Percentiles rank a stretch among this genome's conserved stretches.
These are phyloP conservation scores for Malurus elegans DNA, from an alignment of 2,113 vertebrate genomes.

Conservation along the genomic window DNA sequence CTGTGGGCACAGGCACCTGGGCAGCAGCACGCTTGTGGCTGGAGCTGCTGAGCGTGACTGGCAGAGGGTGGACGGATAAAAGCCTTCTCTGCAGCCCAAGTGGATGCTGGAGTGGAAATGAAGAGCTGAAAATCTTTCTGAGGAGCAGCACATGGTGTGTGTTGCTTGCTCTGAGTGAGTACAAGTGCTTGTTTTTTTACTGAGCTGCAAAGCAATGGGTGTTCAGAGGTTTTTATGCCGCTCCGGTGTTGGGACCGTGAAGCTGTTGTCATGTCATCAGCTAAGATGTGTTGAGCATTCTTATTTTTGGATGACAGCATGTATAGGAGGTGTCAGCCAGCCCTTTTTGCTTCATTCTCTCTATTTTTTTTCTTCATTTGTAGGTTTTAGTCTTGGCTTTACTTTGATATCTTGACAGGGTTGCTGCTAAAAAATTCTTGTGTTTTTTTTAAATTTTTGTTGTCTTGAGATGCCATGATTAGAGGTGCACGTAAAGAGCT, in stretches of 20 bases:
- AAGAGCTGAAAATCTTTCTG: neutral
- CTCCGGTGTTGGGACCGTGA: neutral
- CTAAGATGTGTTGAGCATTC: neutral
- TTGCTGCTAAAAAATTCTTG: neutral
- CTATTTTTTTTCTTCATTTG: neutral
- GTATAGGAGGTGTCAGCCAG: conserved; percentile 36
- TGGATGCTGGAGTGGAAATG: neutral
- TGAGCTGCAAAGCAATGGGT: neutral
- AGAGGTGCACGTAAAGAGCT: neutral
- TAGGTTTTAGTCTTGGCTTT: conserved; percentile 15
- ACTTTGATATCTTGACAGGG: neutral
- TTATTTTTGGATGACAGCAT: conserved; percentile 42
- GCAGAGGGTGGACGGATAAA: neutral
- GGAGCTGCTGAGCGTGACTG: neutral
- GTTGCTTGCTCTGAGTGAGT: neutral
- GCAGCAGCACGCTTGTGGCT: neutral
- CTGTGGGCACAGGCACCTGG: neutral
- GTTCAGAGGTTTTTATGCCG: neutral
- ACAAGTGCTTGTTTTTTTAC: neutral
- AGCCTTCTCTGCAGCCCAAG: neutral
- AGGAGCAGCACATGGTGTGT: accelerated
- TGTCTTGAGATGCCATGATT: neutral
- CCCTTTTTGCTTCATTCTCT: neutral
- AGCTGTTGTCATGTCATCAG: neutral
- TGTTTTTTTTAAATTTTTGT: neutral